phyloP scores from a whole-genome alignment of 2,113 vertebrate species.

The Cavia aperea region DNA sequence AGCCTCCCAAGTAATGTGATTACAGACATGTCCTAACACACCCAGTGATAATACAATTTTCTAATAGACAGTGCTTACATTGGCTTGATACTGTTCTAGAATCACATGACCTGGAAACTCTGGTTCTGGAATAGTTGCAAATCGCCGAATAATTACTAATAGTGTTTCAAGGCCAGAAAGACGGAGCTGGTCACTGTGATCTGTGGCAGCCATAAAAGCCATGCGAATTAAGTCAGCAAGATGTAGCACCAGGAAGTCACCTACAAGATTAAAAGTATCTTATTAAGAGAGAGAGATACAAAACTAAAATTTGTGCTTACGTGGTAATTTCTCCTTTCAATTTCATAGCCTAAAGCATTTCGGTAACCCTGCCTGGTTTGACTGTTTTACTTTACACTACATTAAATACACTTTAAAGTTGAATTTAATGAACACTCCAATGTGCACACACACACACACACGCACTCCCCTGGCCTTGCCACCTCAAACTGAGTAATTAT shows the following conservation, averaged over 20 bases:
- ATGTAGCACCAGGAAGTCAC: constrained; percentile 92
- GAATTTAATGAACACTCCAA: not conserved
- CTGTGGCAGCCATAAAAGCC: constrained; percentile 97
- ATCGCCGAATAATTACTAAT: constrained; percentile 85
- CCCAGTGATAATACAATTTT: constrained; percentile 18
- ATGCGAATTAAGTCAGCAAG: constrained; percentile 92
- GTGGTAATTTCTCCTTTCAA: not conserved
- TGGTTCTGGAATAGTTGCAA: constrained; percentile 86
- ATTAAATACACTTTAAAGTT: constrained; percentile 32
- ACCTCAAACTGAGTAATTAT: constrained; percentile 18
- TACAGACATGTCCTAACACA: not conserved
- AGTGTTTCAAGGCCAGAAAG: constrained; percentile 88
- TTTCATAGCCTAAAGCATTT: constrained; percentile 12
- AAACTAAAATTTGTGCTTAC: constrained; percentile 23
- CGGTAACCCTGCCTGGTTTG: not conserved
- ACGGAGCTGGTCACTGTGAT: constrained; percentile 89
- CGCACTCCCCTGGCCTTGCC: too few species aligned
- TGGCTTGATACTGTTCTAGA: constrained; percentile 96
- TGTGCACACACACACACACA: not conserved
- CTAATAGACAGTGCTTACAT: constrained; percentile 78
- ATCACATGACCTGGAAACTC: constrained; percentile 96
- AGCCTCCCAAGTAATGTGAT: not conserved
- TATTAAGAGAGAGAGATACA: constrained; percentile 30
- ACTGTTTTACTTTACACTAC: not conserved
- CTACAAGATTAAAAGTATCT: constrained; percentile 56